Conservation (phyloP, 2,113 vertebrate species). For the Oophaga pumilio region DNA sequence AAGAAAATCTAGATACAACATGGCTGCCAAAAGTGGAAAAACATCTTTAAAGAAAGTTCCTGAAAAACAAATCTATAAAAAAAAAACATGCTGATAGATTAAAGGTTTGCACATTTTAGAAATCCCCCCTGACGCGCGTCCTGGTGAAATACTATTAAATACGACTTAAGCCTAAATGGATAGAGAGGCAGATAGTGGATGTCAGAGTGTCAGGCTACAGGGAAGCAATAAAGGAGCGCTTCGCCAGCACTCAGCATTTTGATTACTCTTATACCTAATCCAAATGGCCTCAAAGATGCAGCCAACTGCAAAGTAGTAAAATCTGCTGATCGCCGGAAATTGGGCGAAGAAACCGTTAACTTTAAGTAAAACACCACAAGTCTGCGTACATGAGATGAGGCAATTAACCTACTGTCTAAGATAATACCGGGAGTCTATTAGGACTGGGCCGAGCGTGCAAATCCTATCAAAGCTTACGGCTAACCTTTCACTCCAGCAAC, state of each 20-base stretch:
- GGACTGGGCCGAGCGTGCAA: not conserved
- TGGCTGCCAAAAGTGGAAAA: not conserved
- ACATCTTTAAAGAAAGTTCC: not conserved
- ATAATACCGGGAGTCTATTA: constrained; percentile 1
- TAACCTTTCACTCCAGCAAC: not conserved
- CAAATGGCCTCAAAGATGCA: constrained; percentile 40
- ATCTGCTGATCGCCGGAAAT: constrained; percentile 55
- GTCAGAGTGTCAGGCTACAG: constrained; percentile 12
- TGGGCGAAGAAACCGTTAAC: constrained; percentile 23
- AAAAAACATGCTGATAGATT: not conserved
- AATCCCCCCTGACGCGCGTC: constrained; percentile 6
- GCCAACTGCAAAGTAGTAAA: constrained; percentile 29
- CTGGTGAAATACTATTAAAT: constrained; percentile 45
- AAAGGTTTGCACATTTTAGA: constrained; percentile 17
- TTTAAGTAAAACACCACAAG: constrained; percentile 39
- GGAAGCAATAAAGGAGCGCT: constrained; percentile 36
- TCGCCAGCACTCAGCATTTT: constrained; percentile 46
- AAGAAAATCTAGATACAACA: not conserved
- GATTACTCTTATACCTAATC: constrained; percentile 48
- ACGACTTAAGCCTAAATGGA: constrained; percentile 46
- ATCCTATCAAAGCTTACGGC: not conserved
- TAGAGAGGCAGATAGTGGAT: constrained; percentile 39
- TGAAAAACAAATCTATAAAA: not conserved
- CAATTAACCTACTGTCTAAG: constrained; percentile 28
- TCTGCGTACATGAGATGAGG: not conserved